phyloP scores from a whole-genome alignment of 2,113 vertebrate species.

The Delphinus delphis region DNA sequence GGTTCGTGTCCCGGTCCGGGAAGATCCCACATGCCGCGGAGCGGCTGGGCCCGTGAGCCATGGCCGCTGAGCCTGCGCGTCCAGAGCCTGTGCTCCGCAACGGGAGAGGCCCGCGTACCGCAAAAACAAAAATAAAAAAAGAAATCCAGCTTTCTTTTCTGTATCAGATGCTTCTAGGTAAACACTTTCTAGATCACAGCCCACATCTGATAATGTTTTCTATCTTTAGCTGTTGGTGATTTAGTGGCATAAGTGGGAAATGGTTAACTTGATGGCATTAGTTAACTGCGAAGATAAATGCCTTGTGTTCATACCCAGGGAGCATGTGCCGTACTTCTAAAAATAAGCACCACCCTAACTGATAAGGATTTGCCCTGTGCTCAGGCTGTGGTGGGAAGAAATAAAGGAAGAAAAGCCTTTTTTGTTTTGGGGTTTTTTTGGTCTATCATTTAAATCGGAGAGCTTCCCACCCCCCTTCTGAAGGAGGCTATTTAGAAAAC shows the following conservation, averaged over 20 bases:
- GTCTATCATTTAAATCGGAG: neutral
- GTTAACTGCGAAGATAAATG: neutral
- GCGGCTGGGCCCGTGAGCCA: too few relatives aligned
- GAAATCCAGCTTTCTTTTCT: neutral
- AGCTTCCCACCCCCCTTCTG: neutral
- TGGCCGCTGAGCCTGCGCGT: too few relatives aligned
- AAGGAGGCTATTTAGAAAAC: neutral
- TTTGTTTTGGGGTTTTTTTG: too few relatives aligned
- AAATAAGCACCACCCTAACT: neutral
- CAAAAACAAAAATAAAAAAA: neutral
- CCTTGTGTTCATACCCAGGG: neutral
- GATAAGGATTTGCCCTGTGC: neutral
- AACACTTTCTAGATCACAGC: neutral
- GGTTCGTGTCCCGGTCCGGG: too few relatives aligned
- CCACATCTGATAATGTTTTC: neutral
- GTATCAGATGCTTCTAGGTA: neutral
- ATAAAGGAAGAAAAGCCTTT: neutral
- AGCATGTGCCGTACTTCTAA: neutral
- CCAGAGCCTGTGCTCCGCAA: too few relatives aligned
- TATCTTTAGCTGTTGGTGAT: neutral
- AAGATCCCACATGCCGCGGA: too few relatives aligned
- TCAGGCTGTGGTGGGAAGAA: neutral
- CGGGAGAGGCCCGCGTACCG: too few relatives aligned
- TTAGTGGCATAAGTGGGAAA: neutral
- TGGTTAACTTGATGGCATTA: neutral